These are phyloP conservation scores for Drosophila rufa DNA, from an alignment of 1,140 invertebrate genomes.

Conservation along the genomic window DNA sequence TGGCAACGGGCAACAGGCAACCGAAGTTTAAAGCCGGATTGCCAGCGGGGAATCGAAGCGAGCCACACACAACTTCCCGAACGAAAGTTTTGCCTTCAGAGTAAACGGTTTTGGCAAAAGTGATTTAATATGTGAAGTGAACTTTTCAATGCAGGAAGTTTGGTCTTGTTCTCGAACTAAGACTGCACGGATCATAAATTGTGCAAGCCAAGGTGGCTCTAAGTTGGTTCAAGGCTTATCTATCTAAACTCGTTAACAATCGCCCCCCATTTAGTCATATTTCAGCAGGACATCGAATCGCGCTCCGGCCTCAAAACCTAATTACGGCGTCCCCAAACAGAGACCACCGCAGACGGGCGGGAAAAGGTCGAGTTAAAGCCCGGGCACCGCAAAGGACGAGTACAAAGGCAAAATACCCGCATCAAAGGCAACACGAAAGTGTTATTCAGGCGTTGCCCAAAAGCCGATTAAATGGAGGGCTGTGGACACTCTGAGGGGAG, in stretches of 20 bases:
- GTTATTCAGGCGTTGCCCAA: slow-evolving; percentile 57
- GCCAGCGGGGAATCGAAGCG: slow-evolving; percentile 5
- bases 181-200: slow-evolving; percentile 5
- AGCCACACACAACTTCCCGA: slow-evolving; percentile 6
- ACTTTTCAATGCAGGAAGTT: slow-evolving; percentile 24
- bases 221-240: not conserved
- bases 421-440: slow-evolving; percentile 46
- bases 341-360: slow-evolving; percentile 39
- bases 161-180: not conserved
- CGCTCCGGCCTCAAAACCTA: slow-evolving; percentile 59
- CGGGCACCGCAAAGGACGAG: slow-evolving; percentile 40
- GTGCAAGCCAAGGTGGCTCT: not conserved
- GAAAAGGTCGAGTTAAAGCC: slow-evolving; percentile 45
- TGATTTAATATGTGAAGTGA: slow-evolving; percentile 20
- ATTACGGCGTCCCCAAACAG: slow-evolving; percentile 55
- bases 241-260: slow-evolving; percentile 29
- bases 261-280: slow-evolving; percentile 15
- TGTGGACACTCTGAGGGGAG: not conserved
- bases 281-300: slow-evolving; percentile 36
- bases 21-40: slow-evolving; percentile 15
- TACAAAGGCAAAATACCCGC: slow-evolving; percentile 49
- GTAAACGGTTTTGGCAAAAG: slow-evolving; percentile 11
- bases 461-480: slow-evolving; percentile 65
- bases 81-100: slow-evolving; percentile 25
- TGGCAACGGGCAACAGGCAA: not conserved